Evolutionary conservation across 2,888 invertebrate species (phyloP), one percentile per base, ranked within the genome.

Genomic region (Phorcus lineatus): DNA sequence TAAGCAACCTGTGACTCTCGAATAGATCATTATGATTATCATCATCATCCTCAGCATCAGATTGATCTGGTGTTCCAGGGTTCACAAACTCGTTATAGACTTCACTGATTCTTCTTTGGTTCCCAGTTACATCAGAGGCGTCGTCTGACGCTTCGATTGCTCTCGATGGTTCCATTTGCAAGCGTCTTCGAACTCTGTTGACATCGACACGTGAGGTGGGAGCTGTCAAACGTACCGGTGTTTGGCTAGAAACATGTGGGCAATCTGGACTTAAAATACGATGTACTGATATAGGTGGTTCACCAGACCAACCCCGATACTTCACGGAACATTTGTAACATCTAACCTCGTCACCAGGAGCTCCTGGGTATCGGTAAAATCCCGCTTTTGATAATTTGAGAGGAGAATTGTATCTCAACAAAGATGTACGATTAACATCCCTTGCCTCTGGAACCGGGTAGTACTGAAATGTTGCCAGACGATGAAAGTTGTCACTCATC

Each of bases 381-480:
- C 62, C 62, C 9, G 62, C 62, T 11, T 62, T 62, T 22, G 62
- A 19, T 28, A 62, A 62, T 28, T 62, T 62, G 22, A 62, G 62
- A 3, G 62, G 62, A 16, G 62, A 62, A 62, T 62, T 62, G n/a
- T 62, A 62, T 17, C 62, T 62, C 62, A 62, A 62, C 62, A 62
- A 62, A 62, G 62, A 62, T 28, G 62, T 17, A 28, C 28, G 62
- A 28, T 24, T 11, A 24, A 16, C 28, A 24, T 28, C 62, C 62
- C 62, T 28, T 28, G 62, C 28, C 28, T 24, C 24, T 62, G 62
- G 62, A 2, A 62, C 28, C 24, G 62, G 62, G 28, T 62, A 24
- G 16, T 62, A 24, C 28, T 62, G 62, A n/a, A 62, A 62, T n/a
- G 16, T 62, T 24, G 62, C 62, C 2, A 62, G 62, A 4, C 62